These are phyloP conservation scores for Sebastes matsubarae DNA, from an alignment of 2,797 vertebrate species.

Conservation along the genomic window DNA sequence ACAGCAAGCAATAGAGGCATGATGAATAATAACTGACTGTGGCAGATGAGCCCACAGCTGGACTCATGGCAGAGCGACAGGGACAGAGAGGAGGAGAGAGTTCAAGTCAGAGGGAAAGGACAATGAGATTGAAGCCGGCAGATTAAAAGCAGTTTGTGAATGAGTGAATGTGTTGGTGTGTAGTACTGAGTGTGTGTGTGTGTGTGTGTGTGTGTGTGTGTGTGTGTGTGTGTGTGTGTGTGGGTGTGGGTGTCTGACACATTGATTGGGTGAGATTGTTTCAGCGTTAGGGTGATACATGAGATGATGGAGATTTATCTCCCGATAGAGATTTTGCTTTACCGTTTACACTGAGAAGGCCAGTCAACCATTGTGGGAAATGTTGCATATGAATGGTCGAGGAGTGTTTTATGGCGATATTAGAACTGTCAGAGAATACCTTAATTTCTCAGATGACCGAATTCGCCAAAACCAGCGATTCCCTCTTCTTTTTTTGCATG, in stretches of 20 bases:
- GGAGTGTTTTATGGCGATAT: background rate
- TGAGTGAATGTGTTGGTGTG: background rate
- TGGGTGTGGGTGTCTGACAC: background rate
- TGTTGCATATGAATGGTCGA: background rate
- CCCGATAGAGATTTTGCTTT: background rate
- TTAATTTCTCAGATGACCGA: background rate
- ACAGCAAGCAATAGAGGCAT: slow-evolving; percentile 9
- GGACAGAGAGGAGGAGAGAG: slow-evolving; percentile 11
- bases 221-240: background rate
- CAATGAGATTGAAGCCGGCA: slow-evolving; percentile 11
- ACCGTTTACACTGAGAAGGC: background rate
- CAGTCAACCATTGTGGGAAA: background rate
- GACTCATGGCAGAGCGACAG: slow-evolving; percentile 34
- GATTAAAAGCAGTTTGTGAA: slow-evolving; percentile 39
- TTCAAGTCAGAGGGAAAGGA: slow-evolving; percentile 31
- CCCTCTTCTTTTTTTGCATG: background rate
- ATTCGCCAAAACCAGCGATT: background rate
- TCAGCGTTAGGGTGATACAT: slow-evolving; percentile 2
- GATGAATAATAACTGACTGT: slow-evolving; percentile 49
- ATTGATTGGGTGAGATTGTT: background rate
- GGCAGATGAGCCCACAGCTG: slow-evolving; percentile 70
- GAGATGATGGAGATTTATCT: background rate
- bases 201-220: too few species aligned
- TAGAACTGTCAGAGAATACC: background rate
- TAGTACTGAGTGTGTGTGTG: background rate